Evolutionary conservation across 2,888 invertebrate species (phyloP).

Genomic region (Dasypogon diadema): DNA sequence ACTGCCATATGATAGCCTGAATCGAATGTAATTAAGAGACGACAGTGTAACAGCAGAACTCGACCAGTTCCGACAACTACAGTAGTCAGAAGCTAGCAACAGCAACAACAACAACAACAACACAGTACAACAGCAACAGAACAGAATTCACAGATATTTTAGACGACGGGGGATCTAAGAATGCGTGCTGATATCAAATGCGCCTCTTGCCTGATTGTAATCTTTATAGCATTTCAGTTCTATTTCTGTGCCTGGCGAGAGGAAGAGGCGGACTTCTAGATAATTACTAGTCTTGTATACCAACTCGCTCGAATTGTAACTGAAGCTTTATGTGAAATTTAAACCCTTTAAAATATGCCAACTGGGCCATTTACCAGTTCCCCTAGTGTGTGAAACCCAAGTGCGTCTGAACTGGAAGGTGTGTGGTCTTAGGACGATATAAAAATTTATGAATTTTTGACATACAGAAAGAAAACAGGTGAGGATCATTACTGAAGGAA

Average conservation of each 20-base stretch:
- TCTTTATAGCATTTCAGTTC: conserved; percentile 21
- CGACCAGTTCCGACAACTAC: background rate
- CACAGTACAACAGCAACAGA: conserved; percentile 13
- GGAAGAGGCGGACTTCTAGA: background rate
- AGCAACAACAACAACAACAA: background rate
- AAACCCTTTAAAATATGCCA: background rate
- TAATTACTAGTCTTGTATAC: conserved; percentile 28
- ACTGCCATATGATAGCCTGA: conserved; percentile 32
- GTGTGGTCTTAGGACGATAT: too few species aligned
- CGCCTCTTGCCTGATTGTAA: conserved; percentile 7
- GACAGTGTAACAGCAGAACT: conserved; percentile 29
- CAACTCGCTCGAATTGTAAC: conserved; percentile 12
- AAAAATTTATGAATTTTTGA: too few species aligned
- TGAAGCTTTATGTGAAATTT: conserved; percentile 29
- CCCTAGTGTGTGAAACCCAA: too few species aligned
- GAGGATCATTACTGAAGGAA: too few species aligned
- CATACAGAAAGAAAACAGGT: too few species aligned
- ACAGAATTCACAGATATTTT: background rate
- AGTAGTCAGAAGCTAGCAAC: background rate
- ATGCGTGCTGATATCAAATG: conserved; percentile 34
- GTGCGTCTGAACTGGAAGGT: too few species aligned
- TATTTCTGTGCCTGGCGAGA: background rate
- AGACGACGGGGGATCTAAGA: conserved; percentile 38
- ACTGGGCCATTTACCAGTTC: conserved; percentile 14
- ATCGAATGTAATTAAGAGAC: conserved; percentile 41